Evolutionary conservation across 1,140 invertebrate species (phyloP), one percentile per base, ranked within the genome.

Genomic region (Thereuonema tuberculata): DNA sequence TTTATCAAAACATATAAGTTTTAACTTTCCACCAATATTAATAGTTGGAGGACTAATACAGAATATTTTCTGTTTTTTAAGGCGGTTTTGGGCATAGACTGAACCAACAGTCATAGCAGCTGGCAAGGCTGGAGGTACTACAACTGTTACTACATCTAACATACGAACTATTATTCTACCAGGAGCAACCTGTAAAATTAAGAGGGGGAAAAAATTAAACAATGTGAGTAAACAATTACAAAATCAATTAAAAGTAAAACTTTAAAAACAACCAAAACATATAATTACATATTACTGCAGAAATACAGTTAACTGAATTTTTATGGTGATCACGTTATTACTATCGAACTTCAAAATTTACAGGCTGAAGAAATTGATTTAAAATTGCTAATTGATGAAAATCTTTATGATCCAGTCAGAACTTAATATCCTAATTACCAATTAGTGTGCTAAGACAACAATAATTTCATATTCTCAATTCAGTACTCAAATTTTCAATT

Each of bases 1-100:
- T 84, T 97, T 98, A 73, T 97, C 93, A 76, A 97, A 98, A 70
- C 92, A 94, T 67, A 95, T 84, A 64, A 89, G 84, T 75, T 98
- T 90, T 29, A 96, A 79, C 56, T 89, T 92, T 1, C 94, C 96
- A 64, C 88, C 87, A 23, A 94, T 84, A 68, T 93, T 93, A 62
- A 97, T 95, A 1, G 85, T 81, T 3, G 84, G 80, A 2, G 93
- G 92, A 64, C 86, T 92, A 43, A 93, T 93, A 66, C 93, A 96
- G 71, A 86, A 95, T 66, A 97, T 91, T 56, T 84, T 82, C 2
- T 82, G 79, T 21, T 80, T 81, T 70, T 85, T 82, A 20, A 96
- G 74, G 1, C 93, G 77, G 60, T 77, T 79, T 73, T 95, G 89
- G 31, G 91, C 93, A 66, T 87, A 84, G 2, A 93, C 79, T 69